These are phyloP conservation scores for Osedax frankpressi DNA, from an alignment of 2,888 invertebrate genomes.

Conservation along the genomic window DNA sequence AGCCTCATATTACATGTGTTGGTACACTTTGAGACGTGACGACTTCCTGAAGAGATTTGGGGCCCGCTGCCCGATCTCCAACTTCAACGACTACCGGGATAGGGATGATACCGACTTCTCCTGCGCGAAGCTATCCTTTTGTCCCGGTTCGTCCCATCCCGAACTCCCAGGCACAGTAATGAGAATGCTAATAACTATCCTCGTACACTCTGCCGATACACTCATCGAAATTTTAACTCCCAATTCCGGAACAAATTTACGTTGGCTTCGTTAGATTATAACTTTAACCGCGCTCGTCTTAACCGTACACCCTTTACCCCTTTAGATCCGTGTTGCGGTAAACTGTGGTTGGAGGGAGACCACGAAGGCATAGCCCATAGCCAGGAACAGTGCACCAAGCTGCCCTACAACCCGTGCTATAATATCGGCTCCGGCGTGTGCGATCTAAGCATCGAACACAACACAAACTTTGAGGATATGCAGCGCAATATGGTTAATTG, in stretches of 20 bases:
- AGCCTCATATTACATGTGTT: constrained; percentile 36
- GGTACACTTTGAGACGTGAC: constrained; percentile 30
- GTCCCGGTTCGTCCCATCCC: constrained; percentile 33
- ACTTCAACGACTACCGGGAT: constrained; percentile 11
- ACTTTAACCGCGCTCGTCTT: no score
- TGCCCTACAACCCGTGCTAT: neutral
- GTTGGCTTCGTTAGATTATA: no score
- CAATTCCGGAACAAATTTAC: no score
- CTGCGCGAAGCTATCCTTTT: constrained; percentile 35
- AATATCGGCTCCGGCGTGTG: neutral
- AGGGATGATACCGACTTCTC: constrained; percentile 24
- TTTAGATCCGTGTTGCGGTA: neutral
- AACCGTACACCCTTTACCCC: neutral
- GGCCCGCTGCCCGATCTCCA: constrained; percentile 25
- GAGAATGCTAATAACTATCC: no score
- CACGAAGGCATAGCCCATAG: neutral
- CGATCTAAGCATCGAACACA: neutral
- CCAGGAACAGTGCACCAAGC: neutral
- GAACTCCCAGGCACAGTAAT: no score
- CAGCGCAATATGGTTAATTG: neutral
- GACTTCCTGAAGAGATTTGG: constrained; percentile 24
- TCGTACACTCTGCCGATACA: no score
- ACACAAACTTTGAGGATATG: neutral
- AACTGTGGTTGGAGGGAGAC: neutral
- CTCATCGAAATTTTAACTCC: no score